Base-by-base conservation (phyloP, 1,140 invertebrate species). In the Sminthurides bifidus region DNA sequence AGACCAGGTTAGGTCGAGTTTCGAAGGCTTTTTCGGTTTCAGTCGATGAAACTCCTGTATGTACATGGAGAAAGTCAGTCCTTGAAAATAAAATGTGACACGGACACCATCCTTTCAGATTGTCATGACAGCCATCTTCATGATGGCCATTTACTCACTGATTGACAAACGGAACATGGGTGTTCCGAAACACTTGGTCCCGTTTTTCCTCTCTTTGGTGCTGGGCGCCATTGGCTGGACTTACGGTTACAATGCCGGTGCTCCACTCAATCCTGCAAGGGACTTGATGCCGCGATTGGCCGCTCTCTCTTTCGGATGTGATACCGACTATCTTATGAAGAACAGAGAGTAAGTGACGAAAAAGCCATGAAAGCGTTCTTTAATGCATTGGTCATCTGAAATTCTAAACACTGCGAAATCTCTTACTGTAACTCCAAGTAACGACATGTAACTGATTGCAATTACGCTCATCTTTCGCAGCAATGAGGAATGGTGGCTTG, bases 231-330 rank as follows among this genome's bases (percentile, higher is more conserved):
- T 58, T 19, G 41, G 29, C 17, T 52, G 54, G 10, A 23, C 38
- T 17, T 50, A 33, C 29, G 52, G 30, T 10, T 8, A 46, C 5
- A 54, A 54, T 26, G 46, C 56, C 10, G 60, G 60, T 19, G 45
- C 50, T 24, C 21, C 49, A 26, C 31, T 61, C 21, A 61, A 61
- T 40, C 60, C 60, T 10, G 60, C 60, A 17, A 54, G 60, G 48
- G 60, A 61, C 41, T 21, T 61, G 3, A 33, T 38, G 2, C 56
- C 60, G 19, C 33, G 56, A 41, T 17, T 61, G 3, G 43, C 43
- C 1, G 56, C 56, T 3, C 14, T 54, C 17, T 52, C 52, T 26
- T 10, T 58, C 15, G 60, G 60, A 24, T 58, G 41, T 12, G 31
- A 56, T 30, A 14, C 8, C 1, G 33, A 60, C 35, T 0, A n/a